phyloP scores from a whole-genome alignment of 1,140 invertebrate genomes.

The Drosophila simulans region DNA sequence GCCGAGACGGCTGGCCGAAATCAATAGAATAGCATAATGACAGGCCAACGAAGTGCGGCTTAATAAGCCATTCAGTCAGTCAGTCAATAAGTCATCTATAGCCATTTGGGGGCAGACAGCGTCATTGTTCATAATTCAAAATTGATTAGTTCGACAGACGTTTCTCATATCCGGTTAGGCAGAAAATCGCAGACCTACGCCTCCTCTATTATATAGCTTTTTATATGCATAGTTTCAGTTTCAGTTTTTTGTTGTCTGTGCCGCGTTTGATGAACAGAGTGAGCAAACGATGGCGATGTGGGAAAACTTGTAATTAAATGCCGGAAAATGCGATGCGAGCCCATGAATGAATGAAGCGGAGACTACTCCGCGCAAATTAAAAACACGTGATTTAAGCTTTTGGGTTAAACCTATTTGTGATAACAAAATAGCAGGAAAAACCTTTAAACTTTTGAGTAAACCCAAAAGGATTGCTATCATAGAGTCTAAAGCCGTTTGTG shows the following conservation, averaged over 20 bases:
- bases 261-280: slow-evolving; percentile 56
- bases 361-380: slow-evolving; percentile 13
- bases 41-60: slow-evolving; percentile 22
- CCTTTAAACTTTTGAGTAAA: slow-evolving; percentile 14
- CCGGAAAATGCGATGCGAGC: slow-evolving; percentile 51
- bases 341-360: slow-evolving; percentile 29
- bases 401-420: slow-evolving; percentile 10
- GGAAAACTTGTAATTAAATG: slow-evolving; percentile 68
- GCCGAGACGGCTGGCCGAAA: slow-evolving; percentile 21
- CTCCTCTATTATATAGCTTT: slow-evolving; percentile 2
- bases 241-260: slow-evolving; percentile 16
- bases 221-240: slow-evolving; percentile 13
- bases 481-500: background rate
- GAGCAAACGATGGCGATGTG: slow-evolving; percentile 53
- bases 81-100: slow-evolving; percentile 19
- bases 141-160: slow-evolving; percentile 67
- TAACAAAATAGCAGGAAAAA: slow-evolving; percentile 29
- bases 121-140: slow-evolving; percentile 72
- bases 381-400: slow-evolving; percentile 12
- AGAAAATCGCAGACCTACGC: slow-evolving; percentile 30
- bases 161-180: slow-evolving; percentile 60
- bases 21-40: slow-evolving; percentile 49
- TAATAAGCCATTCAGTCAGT: slow-evolving; percentile 42
- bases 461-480: background rate
- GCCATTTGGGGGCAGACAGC: slow-evolving; percentile 45